Evolutionary conservation across 2,888 invertebrate species (phyloP), one percentile per base, ranked within the genome.

Genomic region (Epiperipatus broadwayi): DNA sequence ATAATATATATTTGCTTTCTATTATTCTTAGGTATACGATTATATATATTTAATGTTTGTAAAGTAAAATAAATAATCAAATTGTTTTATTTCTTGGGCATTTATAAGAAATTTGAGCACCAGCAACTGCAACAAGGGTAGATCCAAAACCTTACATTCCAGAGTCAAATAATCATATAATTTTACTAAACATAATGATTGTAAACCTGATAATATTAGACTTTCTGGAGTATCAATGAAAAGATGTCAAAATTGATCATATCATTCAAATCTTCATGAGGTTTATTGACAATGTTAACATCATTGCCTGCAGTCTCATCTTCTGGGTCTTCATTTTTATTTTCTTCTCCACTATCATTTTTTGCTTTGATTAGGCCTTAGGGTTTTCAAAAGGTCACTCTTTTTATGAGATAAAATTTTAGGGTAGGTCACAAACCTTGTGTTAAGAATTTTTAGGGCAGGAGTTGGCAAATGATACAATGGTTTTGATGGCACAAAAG

Each of bases 371-470:
- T 35, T 28, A 19, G 14, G 8, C n/a, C 54, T 47, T 35, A 58
- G 46, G 5, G 55, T 49, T 44, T 53, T 53, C 19, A 57, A 48
- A 46, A 57, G 57, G 37, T 56, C 52, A 42, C 54, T 56, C 43
- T 55, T 55, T 47, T 57, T 57, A 46, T 57, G 54, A 4, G 52
- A 52, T 12, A 55, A 47, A 29, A 50, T 53, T 43, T 55, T 55
- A 2, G 57, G 57, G 43, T 56, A 54, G 3, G 56, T 57, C n/a
- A 57, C 53, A 39, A 56, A 44, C 14, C 52, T 44, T 2, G 53
- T 48, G 41, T 52, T 53, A 7, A 52, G 49, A 40, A 57, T 55
- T 38, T 56, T 53, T 39, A 56, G 50, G 27, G 44, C 51, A 31
- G 56, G 53, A 18, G 55, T 53, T 5, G 52, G 49, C 18, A 50